These are phyloP conservation scores for Epinephelus malabaricus DNA, from an alignment of 2,797 vertebrate species.

Conservation along the genomic window DNA sequence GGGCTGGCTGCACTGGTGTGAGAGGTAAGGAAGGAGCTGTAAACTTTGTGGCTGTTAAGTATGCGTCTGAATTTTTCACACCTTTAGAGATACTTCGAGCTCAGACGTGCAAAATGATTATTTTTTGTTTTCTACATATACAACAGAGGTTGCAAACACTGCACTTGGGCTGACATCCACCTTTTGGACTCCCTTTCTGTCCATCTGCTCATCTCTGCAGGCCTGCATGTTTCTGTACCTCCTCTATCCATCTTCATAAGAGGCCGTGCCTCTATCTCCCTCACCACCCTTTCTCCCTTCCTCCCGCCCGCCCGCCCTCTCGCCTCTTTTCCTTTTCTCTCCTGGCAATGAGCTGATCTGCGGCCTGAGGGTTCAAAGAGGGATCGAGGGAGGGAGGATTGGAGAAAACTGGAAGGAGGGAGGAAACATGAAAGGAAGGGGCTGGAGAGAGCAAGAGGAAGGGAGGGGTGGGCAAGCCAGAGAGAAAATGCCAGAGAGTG, in stretches of 20 bases:
- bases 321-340: constrained; percentile 42
- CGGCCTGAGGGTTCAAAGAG: constrained; percentile 64
- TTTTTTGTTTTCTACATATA: neutral
- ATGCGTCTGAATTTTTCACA: neutral
- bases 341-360: constrained; percentile 66
- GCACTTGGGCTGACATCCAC: constrained; percentile 11
- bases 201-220: constrained; percentile 23
- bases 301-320: constrained; percentile 26
- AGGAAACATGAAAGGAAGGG: constrained; percentile 68
- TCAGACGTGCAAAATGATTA: neutral
- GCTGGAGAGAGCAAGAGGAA: constrained; percentile 46
- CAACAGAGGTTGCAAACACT: neutral
- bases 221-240: constrained; percentile 26
- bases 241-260: constrained; percentile 39
- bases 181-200: constrained; percentile 7
- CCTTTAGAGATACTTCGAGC: neutral
- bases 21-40: neutral
- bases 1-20: neutral
- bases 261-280: constrained; percentile 27
- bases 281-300: constrained; percentile 21
- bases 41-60: neutral
- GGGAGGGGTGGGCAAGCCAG: constrained; percentile 49
- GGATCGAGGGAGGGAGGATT: constrained; percentile 49
- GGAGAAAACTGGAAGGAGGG: constrained; percentile 56
- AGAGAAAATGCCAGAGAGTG: constrained; percentile 60